These are phyloP conservation scores for Hipposideros armiger DNA, from an alignment of 2,113 vertebrate species.

Conservation along the genomic window DNA sequence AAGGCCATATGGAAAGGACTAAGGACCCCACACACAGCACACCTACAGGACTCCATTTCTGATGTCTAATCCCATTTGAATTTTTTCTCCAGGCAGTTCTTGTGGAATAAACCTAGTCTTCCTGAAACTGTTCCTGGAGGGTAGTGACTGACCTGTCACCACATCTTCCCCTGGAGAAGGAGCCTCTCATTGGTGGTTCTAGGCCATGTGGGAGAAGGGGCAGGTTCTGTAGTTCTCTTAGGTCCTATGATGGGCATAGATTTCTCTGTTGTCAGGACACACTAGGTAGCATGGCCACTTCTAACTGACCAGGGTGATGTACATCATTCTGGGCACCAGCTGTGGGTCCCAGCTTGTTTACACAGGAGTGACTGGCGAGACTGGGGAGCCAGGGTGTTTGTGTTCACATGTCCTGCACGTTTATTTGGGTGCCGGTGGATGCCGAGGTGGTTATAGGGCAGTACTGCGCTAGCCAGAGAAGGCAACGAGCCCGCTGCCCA, in stretches of 20 bases:
- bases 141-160: neutral
- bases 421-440: neutral
- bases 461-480: neutral
- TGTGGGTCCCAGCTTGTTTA: no score
- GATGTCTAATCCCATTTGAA: neutral
- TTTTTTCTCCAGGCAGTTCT: neutral
- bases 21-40: fast-evolving
- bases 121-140: neutral
- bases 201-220: neutral
- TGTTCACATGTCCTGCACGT: neutral
- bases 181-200: fast-evolving
- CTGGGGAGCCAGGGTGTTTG: neutral
- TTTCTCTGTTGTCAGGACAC: neutral
- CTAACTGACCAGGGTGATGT: neutral
- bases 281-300: fast-evolving
- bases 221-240: neutral
- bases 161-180: neutral
- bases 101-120: neutral
- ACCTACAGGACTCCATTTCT: neutral
- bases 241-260: neutral
- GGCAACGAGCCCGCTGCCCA: neutral
- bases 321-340: neutral
- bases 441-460: neutral
- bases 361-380: neutral
- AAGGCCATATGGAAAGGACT: neutral